Evolutionary conservation across 2,113 vertebrate genomes (phyloP), one percentile per base, ranked within the genome.

Genomic region (Eidolon helvum): DNA sequence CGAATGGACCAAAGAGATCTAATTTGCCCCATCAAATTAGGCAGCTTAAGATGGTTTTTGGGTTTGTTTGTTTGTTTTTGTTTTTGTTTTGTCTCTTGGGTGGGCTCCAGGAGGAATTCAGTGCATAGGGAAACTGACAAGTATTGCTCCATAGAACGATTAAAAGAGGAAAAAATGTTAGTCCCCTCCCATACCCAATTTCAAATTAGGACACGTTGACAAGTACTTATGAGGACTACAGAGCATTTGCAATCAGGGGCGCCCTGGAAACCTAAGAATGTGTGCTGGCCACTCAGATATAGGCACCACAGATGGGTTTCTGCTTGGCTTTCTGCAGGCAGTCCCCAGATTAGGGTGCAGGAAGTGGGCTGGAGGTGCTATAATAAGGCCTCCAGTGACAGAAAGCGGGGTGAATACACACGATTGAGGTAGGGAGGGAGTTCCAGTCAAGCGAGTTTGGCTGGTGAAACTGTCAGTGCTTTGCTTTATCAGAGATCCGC

Each of bases 401-500:
- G 16, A 4, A 28, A n/a, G 2, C 2, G 48, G 4, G 28, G 2
- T 4, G 4, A n/a, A 28, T 18, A 21, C 3, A 1, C 30, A 22
- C 45, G n/a, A 15, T 45, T 10, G 8, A 10, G 10, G 33, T 21
- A 14, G 16, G 40, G 6, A 68, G 21, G 50, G 48, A 10, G 26
- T 18, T 48, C 69, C 43, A 63, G 89, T 4, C 9, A 15, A 45
- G 63, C 7, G 69, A 35, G 10, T 10, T 21, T 0, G 3, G 53
- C 24, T 0, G 4, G 1, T 0, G 7, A 11, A 65, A 45, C 14
- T 65, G 53, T 53, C 38, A 0, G 26, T 0, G 16, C 38, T 92
- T 75, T 18, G 10, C 53, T 33, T 33, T 0, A 0, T 6, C 16
- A 0, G 4, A 53, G 16, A 19, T 28, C 66, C 24, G 14, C 38